phyloP scores from a whole-genome alignment of 2,797 vertebrate genomes.

The Morus bassanus region DNA sequence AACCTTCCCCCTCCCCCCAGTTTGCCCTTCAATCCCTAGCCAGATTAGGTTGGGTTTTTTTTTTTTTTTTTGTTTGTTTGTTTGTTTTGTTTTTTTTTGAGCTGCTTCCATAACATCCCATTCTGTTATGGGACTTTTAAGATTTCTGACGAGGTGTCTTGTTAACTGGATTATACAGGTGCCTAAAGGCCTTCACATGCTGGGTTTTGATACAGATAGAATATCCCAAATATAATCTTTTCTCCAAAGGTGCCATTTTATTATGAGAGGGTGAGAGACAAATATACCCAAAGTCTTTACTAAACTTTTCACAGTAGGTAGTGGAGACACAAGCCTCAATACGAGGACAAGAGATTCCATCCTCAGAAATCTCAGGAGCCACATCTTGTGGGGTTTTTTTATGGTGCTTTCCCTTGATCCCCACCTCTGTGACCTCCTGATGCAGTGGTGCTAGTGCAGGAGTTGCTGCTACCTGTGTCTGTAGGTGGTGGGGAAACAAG shows the following conservation, averaged over 20 bases:
- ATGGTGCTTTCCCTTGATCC: not conserved
- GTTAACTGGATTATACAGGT: not conserved
- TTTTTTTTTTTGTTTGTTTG: not conserved
- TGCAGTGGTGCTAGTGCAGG: not conserved
- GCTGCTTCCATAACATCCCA: not conserved
- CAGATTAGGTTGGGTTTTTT: accelerated
- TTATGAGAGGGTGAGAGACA: not conserved
- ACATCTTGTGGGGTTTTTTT: accelerated
- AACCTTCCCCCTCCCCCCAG: no score
- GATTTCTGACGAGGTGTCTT: not conserved
- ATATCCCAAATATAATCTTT: not conserved
- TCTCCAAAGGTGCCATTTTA: not conserved
- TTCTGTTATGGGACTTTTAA: not conserved
- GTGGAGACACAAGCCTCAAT: not conserved
- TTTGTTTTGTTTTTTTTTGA: not conserved
- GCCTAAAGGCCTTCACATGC: not conserved
- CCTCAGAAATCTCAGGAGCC: not conserved
- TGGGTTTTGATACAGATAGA: not conserved
- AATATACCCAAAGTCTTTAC: not conserved
- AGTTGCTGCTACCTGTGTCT: not conserved
- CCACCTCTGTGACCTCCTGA: not conserved
- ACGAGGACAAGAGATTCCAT: not conserved
- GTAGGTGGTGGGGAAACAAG: not conserved
- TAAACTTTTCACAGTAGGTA: not conserved
- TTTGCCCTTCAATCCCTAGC: not conserved